A percentile compares a stretch with the other conserved stretches of the same genome.
Conservation (phyloP, 2,797 vertebrate species). For the Esox masquinongy region DNA sequence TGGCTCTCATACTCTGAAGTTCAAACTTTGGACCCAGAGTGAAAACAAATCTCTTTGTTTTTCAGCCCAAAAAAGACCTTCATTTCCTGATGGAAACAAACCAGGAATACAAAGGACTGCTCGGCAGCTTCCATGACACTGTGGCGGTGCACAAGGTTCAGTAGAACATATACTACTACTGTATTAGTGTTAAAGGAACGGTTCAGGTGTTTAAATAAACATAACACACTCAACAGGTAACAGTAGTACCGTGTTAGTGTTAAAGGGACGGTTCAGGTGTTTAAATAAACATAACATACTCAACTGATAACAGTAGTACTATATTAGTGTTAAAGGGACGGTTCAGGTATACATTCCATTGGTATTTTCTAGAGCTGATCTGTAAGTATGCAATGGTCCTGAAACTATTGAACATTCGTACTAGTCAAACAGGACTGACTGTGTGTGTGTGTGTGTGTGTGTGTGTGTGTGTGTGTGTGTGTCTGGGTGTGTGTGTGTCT, state of each 20-base stretch:
- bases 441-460: background rate
- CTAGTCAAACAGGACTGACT: background rate
- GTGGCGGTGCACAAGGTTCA: slow-evolving; percentile 86
- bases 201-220: too few relatives aligned
- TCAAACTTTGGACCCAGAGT: background rate
- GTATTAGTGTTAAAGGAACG: background rate
- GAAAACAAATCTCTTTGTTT: slow-evolving; percentile 18
- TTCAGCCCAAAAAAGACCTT: slow-evolving; percentile 89
- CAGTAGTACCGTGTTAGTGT: too few relatives aligned
- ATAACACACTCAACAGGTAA: too few relatives aligned
- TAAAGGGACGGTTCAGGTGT: too few relatives aligned
- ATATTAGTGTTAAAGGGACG: too few relatives aligned
- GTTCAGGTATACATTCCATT: too few relatives aligned
- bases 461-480: background rate
- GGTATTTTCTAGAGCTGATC: background rate
- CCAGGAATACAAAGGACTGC: slow-evolving; percentile 87
- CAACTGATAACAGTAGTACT: too few relatives aligned
- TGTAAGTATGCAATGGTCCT: background rate
- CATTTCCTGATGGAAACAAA: slow-evolving; percentile 92
- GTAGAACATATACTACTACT: slow-evolving; percentile 17
- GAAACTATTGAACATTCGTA: background rate
- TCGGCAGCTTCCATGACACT: slow-evolving; percentile 90
- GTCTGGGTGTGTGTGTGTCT: background rate
- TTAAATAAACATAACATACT: too few relatives aligned
- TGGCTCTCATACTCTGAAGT: background rate